Conservation (phyloP, 2,113 vertebrate genomes). For the Sinocyclocheilus anophthalmus region DNA sequence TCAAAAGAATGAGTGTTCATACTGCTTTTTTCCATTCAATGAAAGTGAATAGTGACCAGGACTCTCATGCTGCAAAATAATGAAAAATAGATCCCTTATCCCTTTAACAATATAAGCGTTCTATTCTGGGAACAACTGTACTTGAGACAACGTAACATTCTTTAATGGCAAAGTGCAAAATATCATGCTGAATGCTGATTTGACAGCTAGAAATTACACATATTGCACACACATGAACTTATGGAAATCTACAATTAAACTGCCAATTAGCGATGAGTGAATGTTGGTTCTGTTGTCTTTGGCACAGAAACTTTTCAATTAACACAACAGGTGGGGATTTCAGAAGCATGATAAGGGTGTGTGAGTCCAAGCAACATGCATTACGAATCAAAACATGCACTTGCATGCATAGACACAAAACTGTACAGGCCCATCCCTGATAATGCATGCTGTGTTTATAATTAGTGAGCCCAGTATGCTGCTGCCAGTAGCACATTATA, state of each 20-base stretch:
- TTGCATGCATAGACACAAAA: neutral
- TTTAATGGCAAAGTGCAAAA: conserved; percentile 4
- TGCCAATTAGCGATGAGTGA: conserved; percentile 19
- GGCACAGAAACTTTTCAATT: conserved; percentile 36
- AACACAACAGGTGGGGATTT: conserved; percentile 32
- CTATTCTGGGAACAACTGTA: neutral
- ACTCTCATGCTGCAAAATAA: neutral
- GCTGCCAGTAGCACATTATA: conserved; percentile 5
- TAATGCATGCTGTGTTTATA: conserved; percentile 32
- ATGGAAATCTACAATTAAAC: conserved; percentile 17
- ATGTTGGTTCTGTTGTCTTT: neutral
- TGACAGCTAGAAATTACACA: neutral
- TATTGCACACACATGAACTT: neutral
- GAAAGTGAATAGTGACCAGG: neutral
- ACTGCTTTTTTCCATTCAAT: neutral
- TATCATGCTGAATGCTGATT: conserved; percentile 8
- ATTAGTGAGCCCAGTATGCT: conserved; percentile 11
- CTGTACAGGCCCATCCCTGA: neutral
- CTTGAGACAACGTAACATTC: neutral
- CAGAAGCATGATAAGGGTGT: neutral
- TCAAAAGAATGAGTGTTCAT: neutral
- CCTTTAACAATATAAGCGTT: neutral
- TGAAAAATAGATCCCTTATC: neutral
- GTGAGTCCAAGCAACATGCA: neutral
- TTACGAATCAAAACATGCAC: neutral